Evolutionary conservation across 2,797 vertebrate genomes (phyloP).

Genomic region (Lagorchestes hirsutus): DNA sequence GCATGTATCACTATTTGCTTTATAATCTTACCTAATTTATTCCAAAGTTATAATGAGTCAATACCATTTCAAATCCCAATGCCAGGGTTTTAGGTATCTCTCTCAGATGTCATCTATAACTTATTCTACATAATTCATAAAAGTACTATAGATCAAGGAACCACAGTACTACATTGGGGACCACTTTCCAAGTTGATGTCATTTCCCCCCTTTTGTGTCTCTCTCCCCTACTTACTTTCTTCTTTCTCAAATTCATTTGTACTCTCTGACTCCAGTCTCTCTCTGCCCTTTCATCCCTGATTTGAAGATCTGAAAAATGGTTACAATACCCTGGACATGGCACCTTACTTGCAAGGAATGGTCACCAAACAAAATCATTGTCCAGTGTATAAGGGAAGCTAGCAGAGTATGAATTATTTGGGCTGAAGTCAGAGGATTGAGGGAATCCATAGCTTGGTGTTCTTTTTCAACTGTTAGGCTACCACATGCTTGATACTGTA

Average conservation of each 20-base stretch:
- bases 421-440: slow-evolving; percentile 26
- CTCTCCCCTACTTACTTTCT: slow-evolving; percentile 35
- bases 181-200: neutral
- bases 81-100: neutral
- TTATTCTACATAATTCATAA: neutral
- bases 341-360: slow-evolving; percentile 63
- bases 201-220: slow-evolving; percentile 19
- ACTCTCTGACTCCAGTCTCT: neutral
- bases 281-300: neutral
- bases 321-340: slow-evolving; percentile 39
- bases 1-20: neutral
- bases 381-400: slow-evolving; percentile 39
- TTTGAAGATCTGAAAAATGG: slow-evolving; percentile 54
- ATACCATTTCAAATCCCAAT: neutral
- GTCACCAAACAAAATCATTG: slow-evolving; percentile 59
- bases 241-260: slow-evolving; percentile 20
- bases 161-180: neutral
- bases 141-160: neutral
- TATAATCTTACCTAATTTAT: neutral
- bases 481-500: slow-evolving; percentile 66
- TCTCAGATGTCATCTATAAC: neutral
- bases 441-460: slow-evolving; percentile 20
- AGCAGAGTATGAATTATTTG: slow-evolving; percentile 43
- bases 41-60: neutral
- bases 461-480: slow-evolving; percentile 66